Evolutionary conservation across 2,797 vertebrate species (phyloP), one percentile per base, ranked within the genome.

Genomic region (Dermochelys coriacea): DNA sequence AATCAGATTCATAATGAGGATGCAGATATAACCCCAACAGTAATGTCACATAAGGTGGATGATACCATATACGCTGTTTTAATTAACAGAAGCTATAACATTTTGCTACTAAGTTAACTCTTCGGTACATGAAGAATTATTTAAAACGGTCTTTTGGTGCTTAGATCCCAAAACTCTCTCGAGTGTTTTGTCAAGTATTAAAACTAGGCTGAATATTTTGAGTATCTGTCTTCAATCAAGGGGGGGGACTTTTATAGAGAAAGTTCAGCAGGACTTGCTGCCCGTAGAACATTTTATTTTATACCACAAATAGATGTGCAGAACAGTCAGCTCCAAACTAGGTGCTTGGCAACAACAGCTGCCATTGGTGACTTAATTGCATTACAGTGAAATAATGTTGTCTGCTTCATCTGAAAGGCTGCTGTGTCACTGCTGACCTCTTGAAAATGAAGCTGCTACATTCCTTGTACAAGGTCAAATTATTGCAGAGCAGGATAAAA

Each of bases 281-380:
- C 37, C 37, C 21, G 6, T 41, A 71, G 68, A 94, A 96, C 89
- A 82, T 97, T 98, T 97, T 88, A 5, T 93, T 95, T 97, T 91
- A 84, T 96, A 98, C 98, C 98, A 98, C 98, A 99, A 99, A 99
- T 98, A 99, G 98, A 98, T 59, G 78, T 57, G 77, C 93, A n/a
- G 93, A 93, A 94, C 96, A 97, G 98, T 96, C 98, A 95, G 97
- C 97, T 98, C 98, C 98, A 99, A 98, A 99, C 96, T 98, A 98
- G 98, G 98, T 89, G 93, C 97, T 94, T 82, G 95, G 94, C 95
- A 97, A 90, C 97, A 97, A 98, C 98, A 98, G 98, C 98, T 98
- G 98, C 98, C 95, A 59, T 82, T 47, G 96, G 95, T 95, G 95
- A 82, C 61, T 88, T 31, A 2, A 93, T 10, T 1, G 0, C 82